These are phyloP conservation scores for Tetragonula clypearis DNA, from an alignment of 1,140 invertebrate genomes.

Conservation along the genomic window DNA sequence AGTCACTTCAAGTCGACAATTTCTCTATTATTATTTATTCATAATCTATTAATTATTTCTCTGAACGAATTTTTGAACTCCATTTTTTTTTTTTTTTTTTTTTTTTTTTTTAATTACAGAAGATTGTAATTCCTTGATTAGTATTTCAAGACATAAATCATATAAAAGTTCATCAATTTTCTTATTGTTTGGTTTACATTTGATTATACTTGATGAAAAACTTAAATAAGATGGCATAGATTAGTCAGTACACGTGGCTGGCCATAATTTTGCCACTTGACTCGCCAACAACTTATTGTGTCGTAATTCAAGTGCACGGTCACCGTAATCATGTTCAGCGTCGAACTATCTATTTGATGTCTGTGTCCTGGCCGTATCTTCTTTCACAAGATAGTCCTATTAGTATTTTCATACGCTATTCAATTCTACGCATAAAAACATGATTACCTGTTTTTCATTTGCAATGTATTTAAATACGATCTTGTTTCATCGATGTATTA, in stretches of 20 bases:
- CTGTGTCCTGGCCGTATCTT: constrained; percentile 21
- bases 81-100: neutral
- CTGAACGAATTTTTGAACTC: neutral
- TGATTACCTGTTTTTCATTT: neutral
- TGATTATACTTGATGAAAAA: neutral
- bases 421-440: neutral
- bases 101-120: neutral
- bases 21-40: neutral
- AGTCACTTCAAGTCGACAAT: neutral
- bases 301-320: constrained; percentile 54
- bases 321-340: constrained; percentile 38
- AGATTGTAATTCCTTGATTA: neutral
- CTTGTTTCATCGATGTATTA: neutral
- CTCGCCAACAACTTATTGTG: constrained; percentile 40
- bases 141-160: too few species aligned
- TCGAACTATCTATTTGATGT: constrained; percentile 21
- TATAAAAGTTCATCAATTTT: neutral
- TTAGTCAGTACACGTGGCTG: neutral
- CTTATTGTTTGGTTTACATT: constrained; percentile 5
- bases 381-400: constrained; percentile 20
- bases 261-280: constrained; percentile 37
- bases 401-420: constrained; percentile 26
- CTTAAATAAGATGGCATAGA: constrained; percentile 7
- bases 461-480: neutral
- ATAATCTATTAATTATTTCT: neutral